Evolutionary conservation across 2,888 invertebrate genomes (phyloP).

Genomic region (Melieria picta): DNA sequence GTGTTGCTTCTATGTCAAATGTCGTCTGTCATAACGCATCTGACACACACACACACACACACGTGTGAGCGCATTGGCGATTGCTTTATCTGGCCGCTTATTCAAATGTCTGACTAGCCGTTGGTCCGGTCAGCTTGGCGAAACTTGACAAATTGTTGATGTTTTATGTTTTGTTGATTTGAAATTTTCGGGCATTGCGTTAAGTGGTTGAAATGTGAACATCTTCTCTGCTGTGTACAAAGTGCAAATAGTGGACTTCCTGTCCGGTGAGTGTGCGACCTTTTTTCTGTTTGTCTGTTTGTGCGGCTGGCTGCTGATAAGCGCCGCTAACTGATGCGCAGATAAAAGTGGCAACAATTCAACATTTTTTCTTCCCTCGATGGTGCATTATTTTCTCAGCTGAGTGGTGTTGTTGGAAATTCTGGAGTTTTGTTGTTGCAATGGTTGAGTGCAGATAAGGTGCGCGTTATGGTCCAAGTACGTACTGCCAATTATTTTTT

Average conservation of each 20-base stretch:
- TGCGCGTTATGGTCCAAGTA: too few relatives aligned
- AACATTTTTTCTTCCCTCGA: neutral
- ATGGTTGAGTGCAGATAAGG: neutral
- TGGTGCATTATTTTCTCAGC: neutral
- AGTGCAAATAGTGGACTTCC: conserved; percentile 35
- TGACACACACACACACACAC: conserved; percentile 4
- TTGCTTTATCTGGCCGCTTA: neutral
- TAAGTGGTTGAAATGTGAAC: neutral
- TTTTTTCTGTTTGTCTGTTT: conserved; percentile 3
- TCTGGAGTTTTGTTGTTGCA: neutral
- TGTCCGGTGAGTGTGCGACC: conserved; percentile 14
- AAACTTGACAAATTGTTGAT: neutral
- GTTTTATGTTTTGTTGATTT: too few relatives aligned
- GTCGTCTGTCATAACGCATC: conserved; percentile 15
- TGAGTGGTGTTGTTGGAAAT: neutral
- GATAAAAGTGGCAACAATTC: neutral
- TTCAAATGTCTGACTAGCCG: neutral
- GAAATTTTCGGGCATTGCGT: too few relatives aligned
- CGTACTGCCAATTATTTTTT: too few relatives aligned
- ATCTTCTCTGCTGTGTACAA: neutral
- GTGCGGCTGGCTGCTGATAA: neutral
- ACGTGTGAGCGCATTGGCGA: neutral
- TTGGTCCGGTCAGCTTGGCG: conserved; percentile 11
- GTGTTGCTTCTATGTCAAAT: conserved; percentile 17
- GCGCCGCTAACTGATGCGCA: conserved; percentile 1